Percentiles rank a stretch among this genome's conserved stretches.
These are phyloP conservation scores for Phalacrocorax brasilianus DNA, from an alignment of 2,113 vertebrate species.

Conservation along the genomic window DNA sequence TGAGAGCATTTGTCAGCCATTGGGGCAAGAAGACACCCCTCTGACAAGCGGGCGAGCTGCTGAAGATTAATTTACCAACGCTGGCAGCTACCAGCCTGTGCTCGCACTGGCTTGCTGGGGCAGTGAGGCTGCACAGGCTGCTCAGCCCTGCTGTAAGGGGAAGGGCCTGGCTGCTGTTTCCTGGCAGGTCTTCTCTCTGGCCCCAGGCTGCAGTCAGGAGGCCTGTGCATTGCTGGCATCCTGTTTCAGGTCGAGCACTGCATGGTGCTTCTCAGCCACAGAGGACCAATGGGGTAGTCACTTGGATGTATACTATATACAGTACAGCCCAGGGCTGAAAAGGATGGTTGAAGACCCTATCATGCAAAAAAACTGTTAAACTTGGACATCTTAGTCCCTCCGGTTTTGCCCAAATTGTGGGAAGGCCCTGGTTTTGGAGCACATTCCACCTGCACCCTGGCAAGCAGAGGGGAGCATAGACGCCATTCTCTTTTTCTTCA, in stretches of 20 bases:
- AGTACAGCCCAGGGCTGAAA: neutral
- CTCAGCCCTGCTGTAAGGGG: neutral
- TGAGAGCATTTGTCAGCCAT: neutral
- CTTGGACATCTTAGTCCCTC: neutral
- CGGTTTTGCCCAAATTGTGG: neutral
- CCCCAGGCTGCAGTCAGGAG: neutral
- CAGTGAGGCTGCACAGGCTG: neutral
- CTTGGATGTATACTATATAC: rapidly evolving
- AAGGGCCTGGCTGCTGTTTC: neutral
- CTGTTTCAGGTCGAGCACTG: neutral
- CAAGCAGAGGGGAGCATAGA: neutral
- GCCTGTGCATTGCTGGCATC: neutral
- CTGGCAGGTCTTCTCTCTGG: neutral
- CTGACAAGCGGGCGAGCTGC: neutral
- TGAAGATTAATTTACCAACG: neutral
- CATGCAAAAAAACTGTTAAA: neutral
- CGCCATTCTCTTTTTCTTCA: neutral
- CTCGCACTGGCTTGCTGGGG: neutral
- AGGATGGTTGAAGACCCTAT: neutral
- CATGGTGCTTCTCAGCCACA: neutral
- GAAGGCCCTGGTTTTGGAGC: neutral
- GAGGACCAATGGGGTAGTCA: neutral
- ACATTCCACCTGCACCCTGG: rapidly evolving
- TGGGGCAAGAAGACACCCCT: neutral
- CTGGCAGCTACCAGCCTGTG: neutral